These are phyloP conservation scores for Zaprionus vittiger DNA, from an alignment of 1,140 invertebrate genomes.

Conservation along the genomic window DNA sequence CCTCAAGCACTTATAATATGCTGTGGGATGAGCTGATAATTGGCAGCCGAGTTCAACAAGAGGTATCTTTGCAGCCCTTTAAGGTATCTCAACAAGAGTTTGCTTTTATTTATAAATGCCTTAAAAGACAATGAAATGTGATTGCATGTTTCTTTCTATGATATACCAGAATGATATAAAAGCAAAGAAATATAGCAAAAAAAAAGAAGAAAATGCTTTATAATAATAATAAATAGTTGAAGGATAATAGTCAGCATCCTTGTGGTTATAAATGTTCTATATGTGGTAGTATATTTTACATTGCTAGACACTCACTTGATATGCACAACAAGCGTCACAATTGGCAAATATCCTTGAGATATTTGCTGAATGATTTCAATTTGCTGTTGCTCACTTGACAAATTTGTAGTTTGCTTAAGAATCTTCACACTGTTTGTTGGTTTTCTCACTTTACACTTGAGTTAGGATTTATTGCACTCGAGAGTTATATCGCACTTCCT, in stretches of 20 bases:
- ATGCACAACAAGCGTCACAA: conserved; percentile 32
- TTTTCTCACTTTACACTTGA: conserved; percentile 24
- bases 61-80: background rate
- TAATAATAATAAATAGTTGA: background rate
- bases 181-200: background rate
- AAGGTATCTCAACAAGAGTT: background rate
- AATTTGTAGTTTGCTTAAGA: background rate
- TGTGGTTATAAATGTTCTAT: background rate
- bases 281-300: conserved; percentile 8
- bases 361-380: conserved; percentile 16
- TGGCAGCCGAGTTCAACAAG: background rate
- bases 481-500: conserved; percentile 50
- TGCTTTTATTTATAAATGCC: background rate
- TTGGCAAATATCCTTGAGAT: conserved; percentile 43
- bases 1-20: conserved; percentile 11
- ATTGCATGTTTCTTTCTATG: background rate
- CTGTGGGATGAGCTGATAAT: conserved; percentile 36
- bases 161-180: background rate
- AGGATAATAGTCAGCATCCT: background rate
- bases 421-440: conserved; percentile 19
- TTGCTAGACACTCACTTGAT: conserved; percentile 70
- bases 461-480: conserved; percentile 45
- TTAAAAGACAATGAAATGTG: background rate
- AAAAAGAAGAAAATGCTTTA: background rate
- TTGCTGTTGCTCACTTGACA: conserved; percentile 14